phyloP scores from a whole-genome alignment of 2,888 invertebrate species.

The Dryococelus australis region DNA sequence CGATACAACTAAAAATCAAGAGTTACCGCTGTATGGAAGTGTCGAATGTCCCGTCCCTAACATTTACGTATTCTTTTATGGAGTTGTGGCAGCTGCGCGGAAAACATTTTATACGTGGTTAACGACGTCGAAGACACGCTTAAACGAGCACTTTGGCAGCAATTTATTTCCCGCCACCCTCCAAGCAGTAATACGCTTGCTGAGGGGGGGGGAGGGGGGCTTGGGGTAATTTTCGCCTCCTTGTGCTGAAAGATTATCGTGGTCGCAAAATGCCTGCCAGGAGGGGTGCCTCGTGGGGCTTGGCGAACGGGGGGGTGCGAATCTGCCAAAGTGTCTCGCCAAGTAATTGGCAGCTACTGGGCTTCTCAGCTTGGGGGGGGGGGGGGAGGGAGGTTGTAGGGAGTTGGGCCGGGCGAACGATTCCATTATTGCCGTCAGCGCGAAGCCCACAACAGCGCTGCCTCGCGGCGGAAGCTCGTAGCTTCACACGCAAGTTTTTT shows the following conservation, averaged over 20 bases:
- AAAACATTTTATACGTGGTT: background rate
- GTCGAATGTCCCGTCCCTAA: no score
- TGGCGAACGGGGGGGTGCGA: background rate
- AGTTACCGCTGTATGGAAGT: no score
- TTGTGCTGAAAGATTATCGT: slow-evolving; percentile 16
- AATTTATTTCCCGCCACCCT: background rate
- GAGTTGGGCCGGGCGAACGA: background rate
- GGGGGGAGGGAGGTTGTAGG: background rate
- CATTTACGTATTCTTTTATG: no score
- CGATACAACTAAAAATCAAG: no score
- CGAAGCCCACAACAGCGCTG: background rate
- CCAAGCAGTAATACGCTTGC: background rate
- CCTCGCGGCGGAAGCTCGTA: background rate
- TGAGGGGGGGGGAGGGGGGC: no score
- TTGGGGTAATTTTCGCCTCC: slow-evolving; percentile 3
- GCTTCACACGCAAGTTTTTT: background rate
- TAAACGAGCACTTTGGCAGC: background rate
- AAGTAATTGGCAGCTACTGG: background rate
- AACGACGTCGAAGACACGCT: background rate
- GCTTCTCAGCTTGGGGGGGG: background rate
- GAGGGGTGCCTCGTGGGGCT: background rate
- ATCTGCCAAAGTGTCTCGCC: background rate
- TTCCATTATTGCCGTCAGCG: background rate
- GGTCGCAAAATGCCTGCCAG: background rate
- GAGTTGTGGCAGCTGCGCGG: no score